Evolutionary conservation across 2,888 invertebrate genomes (phyloP), one percentile per base, ranked within the genome.

Genomic region (Strigamia transsilvanica): DNA sequence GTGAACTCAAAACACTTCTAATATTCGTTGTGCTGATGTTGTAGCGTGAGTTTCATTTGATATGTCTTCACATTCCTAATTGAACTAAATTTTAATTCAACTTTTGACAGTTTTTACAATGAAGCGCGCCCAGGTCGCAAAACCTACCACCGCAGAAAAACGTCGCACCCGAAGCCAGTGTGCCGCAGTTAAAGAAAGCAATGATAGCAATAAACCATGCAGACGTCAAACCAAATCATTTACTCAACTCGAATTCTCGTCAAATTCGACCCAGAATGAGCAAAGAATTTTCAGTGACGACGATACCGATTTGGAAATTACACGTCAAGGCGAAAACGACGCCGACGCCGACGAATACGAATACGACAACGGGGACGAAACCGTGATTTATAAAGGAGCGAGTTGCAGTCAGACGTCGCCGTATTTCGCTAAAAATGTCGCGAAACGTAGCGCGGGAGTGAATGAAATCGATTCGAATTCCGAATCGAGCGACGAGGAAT

Each of bases 401-500:
- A 46, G 46, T 46, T 13, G 46, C 46, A 46, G 46, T 13, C 46
- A 46, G 0, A n/a, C 15, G 15, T n/a, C 46, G 46, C 13, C n/a
- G n/a, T 15, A 73, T 73, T 27, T 21, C 18, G 21, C 0, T n/a
- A n/a, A 46, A 13, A n/a, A 13, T 46, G 46, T 1, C 12, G 46
- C 13, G 46, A 12, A 38, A 46, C 5, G 12, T 2, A 46, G 15
- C 46, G 46, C 15, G 46, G 0, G 5, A 46, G 15, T 1, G 1
- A 6, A 42, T 13, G 42, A 42, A 42, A 27, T 27, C 27, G 27
- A 27, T 46, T n/a, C 15, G 46, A 4, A n/a, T 2, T 46, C 15
- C 0, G 51, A 80, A 0, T 80, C 80, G 32, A 73, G 46, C 66
- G 82, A 82, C 13, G 93, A 92, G 84, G 91, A 93, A 86, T 93